phyloP scores from a whole-genome alignment of 2,797 vertebrate genomes.

The Crocidura indochinensis region DNA sequence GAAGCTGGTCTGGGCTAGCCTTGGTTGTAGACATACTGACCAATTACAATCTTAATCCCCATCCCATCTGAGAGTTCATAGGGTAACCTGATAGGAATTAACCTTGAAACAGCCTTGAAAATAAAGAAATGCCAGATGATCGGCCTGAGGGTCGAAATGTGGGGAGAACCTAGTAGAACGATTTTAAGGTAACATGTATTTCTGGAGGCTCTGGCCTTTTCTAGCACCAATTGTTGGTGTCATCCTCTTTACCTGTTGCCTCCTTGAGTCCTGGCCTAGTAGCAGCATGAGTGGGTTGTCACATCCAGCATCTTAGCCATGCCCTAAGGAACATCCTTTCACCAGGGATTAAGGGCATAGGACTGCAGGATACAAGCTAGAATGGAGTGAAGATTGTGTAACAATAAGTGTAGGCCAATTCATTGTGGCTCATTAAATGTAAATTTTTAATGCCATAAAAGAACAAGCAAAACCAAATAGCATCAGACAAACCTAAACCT shows the following conservation, averaged over 20 bases:
- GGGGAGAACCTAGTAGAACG: background rate
- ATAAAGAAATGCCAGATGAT: slow-evolving; percentile 41
- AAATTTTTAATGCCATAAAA: background rate
- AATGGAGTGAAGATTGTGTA: background rate
- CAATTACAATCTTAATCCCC: background rate
- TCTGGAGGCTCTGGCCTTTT: slow-evolving; percentile 14
- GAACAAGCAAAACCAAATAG: background rate
- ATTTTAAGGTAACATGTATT: background rate
- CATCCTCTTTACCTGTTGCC: slow-evolving; percentile 65
- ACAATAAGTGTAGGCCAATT: background rate
- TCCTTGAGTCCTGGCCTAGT: slow-evolving; percentile 69
- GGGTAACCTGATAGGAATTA: slow-evolving; percentile 47
- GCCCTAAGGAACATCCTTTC: background rate
- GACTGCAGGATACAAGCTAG: background rate
- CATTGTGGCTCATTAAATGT: background rate
- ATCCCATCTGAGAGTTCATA: background rate
- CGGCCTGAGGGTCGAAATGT: slow-evolving; percentile 37
- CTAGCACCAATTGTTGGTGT: background rate
- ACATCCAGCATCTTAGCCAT: slow-evolving; percentile 22
- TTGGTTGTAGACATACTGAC: slow-evolving; percentile 5
- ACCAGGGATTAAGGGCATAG: background rate
- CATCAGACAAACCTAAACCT: background rate
- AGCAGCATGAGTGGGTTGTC: slow-evolving; percentile 55
- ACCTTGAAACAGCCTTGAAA: slow-evolving; percentile 37
- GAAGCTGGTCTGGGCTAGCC: background rate